Base-by-base conservation (phyloP, 1,140 invertebrate species). In the Solenopsis fugax region DNA sequence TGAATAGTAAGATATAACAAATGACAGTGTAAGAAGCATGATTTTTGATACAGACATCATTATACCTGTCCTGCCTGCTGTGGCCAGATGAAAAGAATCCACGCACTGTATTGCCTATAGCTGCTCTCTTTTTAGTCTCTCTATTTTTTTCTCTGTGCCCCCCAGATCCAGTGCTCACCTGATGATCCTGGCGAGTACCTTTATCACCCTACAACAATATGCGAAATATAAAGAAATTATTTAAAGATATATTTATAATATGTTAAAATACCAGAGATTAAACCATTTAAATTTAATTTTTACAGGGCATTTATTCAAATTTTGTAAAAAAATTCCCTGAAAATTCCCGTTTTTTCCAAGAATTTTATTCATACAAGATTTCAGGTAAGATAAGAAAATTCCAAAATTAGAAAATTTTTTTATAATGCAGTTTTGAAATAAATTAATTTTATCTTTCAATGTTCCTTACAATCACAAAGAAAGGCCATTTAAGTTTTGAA, bases 41-140 rank as follows among this genome's bases (percentile, higher is more conserved):
- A 95, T 93, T 94, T 91, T 95, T 94, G 95, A 95, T 95, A 95
- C 94, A 94, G 95, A 95, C 95, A 95, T 95, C 94, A 94, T 95
- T 95, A 95, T 95, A 95, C 95, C 95, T 95, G 95, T 95, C 95
- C 95, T 95, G 95, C 94, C 94, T 95, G 91, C 92, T 94, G 93
- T 95, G 94, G 95, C 94, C 92, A 93, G 94, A 95, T 93, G 95
- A 93, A 90, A 95, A 94, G 90, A 95, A 88, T 91, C 95, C 94
- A 84, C 94, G 94, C 94, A 95, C 95, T 92, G 93, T 93, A 90
- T 95, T 95, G 92, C 94, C 95, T 95, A 95, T 95, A 93, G 95
- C 93, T 95, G 94, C 94, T 95, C 91, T 94, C 93, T 95, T 95
- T 93, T 95, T 95, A 64, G 87, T 89, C 84, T 95, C 94, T 86